phyloP scores from a whole-genome alignment of 1,140 invertebrate species.

The Drosophila mayri region DNA sequence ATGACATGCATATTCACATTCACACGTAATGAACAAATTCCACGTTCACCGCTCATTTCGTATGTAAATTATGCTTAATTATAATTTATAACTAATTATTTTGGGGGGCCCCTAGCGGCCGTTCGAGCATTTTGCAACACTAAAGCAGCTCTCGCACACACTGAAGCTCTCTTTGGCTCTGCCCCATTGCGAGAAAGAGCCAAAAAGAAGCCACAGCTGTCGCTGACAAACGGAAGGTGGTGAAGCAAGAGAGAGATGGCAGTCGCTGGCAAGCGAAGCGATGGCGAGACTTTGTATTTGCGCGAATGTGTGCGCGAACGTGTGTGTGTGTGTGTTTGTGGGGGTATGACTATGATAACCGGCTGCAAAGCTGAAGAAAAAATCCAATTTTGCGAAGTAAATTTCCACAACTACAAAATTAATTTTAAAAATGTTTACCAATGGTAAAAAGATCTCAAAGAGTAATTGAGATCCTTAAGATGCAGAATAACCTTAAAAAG shows the following conservation, averaged over 20 bases:
- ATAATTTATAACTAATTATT: conserved; percentile 78
- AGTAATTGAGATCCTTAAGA: background rate
- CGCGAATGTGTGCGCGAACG: conserved; percentile 3
- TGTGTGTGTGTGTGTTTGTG: conserved; percentile 51
- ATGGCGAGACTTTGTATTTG: conserved; percentile 45
- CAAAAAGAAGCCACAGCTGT: conserved; percentile 67
- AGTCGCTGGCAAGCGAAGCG: conserved; percentile 23
- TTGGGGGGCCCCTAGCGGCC: conserved; percentile 36
- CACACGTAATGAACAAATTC: conserved; percentile 52
- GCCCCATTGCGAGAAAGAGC: conserved; percentile 74
- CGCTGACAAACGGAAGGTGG: conserved; percentile 50
- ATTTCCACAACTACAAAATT: conserved; percentile 17
- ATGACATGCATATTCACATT: conserved; percentile 13
- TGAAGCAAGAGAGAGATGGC: conserved; percentile 35
- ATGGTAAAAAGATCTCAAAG: background rate
- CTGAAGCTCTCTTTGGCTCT: conserved; percentile 66
- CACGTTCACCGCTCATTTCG: conserved; percentile 39
- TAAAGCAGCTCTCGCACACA: conserved; percentile 49
- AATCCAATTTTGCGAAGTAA: conserved; percentile 32
- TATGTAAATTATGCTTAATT: conserved; percentile 74
- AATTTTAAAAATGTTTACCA: background rate
- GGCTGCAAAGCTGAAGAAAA: conserved; percentile 58
- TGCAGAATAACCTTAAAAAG: too few species aligned
- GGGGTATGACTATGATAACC: conserved; percentile 75
- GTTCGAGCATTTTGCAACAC: conserved; percentile 65